These are phyloP conservation scores for Amblyornis subalaris DNA, from an alignment of 2,113 vertebrate genomes.

Conservation along the genomic window DNA sequence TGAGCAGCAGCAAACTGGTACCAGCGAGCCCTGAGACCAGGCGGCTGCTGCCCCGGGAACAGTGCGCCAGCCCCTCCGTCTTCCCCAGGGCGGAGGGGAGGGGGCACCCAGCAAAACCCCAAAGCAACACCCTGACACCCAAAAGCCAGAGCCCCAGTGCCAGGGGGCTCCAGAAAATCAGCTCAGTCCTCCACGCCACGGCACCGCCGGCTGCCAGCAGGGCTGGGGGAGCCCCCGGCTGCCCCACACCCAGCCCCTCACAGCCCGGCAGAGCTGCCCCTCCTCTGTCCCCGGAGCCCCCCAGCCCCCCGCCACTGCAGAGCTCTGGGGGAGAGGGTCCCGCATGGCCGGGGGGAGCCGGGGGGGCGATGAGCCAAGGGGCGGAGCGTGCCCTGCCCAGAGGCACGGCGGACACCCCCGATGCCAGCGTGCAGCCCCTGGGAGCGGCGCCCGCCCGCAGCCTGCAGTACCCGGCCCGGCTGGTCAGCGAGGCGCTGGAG, in stretches of 20 bases:
- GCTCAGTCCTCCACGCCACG: background rate
- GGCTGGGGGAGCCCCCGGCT: background rate
- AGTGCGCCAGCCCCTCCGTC: background rate
- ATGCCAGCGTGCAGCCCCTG: accelerated
- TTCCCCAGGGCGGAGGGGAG: background rate
- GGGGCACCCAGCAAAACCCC: background rate
- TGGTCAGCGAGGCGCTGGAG: conserved; percentile 21
- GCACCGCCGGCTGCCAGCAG: accelerated
- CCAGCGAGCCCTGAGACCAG: background rate
- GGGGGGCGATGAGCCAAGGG: accelerated
- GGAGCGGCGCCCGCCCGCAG: accelerated
- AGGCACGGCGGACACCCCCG: accelerated
- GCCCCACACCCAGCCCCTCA: background rate
- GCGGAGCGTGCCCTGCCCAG: accelerated
- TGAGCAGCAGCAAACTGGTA: background rate
- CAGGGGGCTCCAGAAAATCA: conserved; percentile 39
- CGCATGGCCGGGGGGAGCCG: background rate
- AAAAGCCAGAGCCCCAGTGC: background rate
- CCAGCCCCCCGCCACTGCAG: background rate
- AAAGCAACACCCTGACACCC: accelerated
- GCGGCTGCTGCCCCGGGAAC: background rate
- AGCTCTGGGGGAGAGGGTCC: background rate
- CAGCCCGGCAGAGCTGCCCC: background rate
- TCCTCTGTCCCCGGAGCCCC: background rate
- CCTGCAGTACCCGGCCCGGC: background rate